phyloP scores from a whole-genome alignment of 2,888 invertebrate genomes.

The Ferdinandea cuprea region DNA sequence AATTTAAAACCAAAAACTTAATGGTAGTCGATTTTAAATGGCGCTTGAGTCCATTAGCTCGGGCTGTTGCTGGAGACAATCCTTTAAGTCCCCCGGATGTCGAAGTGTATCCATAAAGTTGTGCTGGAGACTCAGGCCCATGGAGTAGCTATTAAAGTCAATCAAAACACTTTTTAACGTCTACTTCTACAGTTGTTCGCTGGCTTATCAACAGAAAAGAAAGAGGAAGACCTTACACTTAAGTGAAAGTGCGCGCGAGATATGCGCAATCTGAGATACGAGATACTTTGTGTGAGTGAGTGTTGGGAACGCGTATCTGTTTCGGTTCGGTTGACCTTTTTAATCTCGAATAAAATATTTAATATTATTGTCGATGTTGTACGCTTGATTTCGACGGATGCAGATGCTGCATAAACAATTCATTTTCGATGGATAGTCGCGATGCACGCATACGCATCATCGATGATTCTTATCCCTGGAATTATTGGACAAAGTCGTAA shows the following conservation, averaged over 20 bases:
- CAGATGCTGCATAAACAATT: constrained; percentile 67
- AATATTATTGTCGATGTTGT: constrained; percentile 65
- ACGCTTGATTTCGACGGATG: constrained; percentile 49
- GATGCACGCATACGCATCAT: constrained; percentile 11
- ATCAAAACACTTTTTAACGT: constrained; percentile 62
- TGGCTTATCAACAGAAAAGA: constrained; percentile 36
- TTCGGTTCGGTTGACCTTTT: constrained; percentile 51
- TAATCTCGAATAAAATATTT: constrained; percentile 71
- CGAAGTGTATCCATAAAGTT: not conserved
- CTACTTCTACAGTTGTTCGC: constrained; percentile 9
- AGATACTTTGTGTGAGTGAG: constrained; percentile 6
- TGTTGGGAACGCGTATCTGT: not conserved
- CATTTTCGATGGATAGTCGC: constrained; percentile 55
- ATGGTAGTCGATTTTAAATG: constrained; percentile 67
- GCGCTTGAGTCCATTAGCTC: constrained; percentile 66
- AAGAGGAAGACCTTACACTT: constrained; percentile 35
- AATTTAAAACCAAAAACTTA: constrained; percentile 67
- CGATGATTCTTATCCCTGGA: constrained; percentile 53
- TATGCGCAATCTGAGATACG: constrained; percentile 56
- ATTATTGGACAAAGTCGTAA: constrained; percentile 46
- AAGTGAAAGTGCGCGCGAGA: constrained; percentile 66
- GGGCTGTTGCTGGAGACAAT: constrained; percentile 42
- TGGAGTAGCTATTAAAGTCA: constrained; percentile 63
- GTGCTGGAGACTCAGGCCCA: not conserved
- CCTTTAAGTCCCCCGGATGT: constrained; percentile 54